Evolutionary conservation across 2,113 vertebrate species (phyloP), one percentile per base, ranked within the genome.

Genomic region (Rhinichthys klamathensis): DNA sequence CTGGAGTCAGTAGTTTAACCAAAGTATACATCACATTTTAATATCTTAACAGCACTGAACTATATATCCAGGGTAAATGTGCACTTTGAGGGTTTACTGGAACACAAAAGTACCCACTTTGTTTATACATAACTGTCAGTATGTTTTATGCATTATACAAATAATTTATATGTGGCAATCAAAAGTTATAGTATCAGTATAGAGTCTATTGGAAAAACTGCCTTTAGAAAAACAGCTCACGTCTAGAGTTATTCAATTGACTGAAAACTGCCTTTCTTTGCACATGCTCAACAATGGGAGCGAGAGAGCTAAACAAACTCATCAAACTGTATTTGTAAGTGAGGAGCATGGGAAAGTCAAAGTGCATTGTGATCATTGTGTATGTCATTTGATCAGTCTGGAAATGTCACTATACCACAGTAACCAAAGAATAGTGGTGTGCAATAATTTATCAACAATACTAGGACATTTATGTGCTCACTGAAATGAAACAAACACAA

Each of bases 281-380:
- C 67, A 41, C 32, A 70, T 41, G 21, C 69, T 38, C 4, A 72
- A 72, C 69, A 72, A 41, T 72, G 21, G 10, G 35, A 72, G 69
- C 4, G 0, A 72, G 10, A 51, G 30, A 83, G 51, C 23, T 35
- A n/a, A 51, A 10, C 51, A n/a, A 82, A 41, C 49, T 60, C 12
- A 16, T 41, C 51, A 73, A 83, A 41, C 11, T 72, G 32, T 69
- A 72, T 69, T 13, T 30, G 81, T 70, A 83, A 83, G 70, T 73
- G 67, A 56, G 67, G 70, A 73, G 65, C 81, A 49, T 60, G 81
- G 70, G 67, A 73, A 83, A 32, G 32, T 56, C 67, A 38, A n/a
- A 6, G 13, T 38, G 65, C 46, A 32, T 70, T 70, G 67, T 70
- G 35, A 10, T 69, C 65, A 69, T 21, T 69, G 32, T 70, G 67